A percentile compares a stretch with the other conserved stretches of the same genome.
Evolutionary conservation across 1,140 invertebrate genomes (phyloP).

Genomic region (Zaprionus inermis): DNA sequence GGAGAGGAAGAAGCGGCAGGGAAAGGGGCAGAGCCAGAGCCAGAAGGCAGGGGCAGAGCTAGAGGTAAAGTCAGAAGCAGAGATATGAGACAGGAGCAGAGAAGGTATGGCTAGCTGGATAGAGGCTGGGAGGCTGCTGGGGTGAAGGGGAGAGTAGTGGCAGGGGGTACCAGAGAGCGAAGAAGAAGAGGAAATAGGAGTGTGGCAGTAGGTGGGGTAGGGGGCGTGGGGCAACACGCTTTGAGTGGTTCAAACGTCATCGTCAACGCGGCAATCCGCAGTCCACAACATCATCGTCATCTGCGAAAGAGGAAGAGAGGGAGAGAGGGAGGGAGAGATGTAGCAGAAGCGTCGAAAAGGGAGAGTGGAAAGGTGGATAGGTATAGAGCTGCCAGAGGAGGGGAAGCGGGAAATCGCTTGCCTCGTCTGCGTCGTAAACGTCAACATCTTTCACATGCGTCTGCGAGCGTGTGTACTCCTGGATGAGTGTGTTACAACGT

Average conservation of each 20-base stretch:
- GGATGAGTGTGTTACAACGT: background rate
- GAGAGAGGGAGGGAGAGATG: background rate
- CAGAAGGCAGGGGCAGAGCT: background rate
- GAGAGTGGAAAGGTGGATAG: too few relatives aligned
- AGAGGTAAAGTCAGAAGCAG: background rate
- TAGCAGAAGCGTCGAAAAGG: background rate
- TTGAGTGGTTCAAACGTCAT: constrained; percentile 62
- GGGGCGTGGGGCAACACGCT: constrained; percentile 41
- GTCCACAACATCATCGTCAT: constrained; percentile 36
- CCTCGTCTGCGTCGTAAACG: constrained; percentile 62
- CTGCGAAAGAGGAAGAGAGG: background rate
- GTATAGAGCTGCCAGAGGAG: background rate
- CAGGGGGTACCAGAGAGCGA: background rate
- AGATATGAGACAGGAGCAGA: background rate
- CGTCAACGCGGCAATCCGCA: constrained; percentile 50
- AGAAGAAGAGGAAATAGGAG: background rate
- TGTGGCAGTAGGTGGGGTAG: background rate
- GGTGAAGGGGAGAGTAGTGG: background rate
- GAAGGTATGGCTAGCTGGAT: background rate
- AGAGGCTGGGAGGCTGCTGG: background rate
- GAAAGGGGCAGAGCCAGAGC: background rate
- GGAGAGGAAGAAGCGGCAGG: background rate
- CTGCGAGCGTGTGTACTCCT: constrained; percentile 9
- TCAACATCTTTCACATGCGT: constrained; percentile 70
- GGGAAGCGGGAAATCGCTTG: background rate